A percentile compares a stretch with the other conserved stretches of the same genome.
Conservation (phyloP, 2,888 invertebrate genomes). For the Rotaria macrura region DNA sequence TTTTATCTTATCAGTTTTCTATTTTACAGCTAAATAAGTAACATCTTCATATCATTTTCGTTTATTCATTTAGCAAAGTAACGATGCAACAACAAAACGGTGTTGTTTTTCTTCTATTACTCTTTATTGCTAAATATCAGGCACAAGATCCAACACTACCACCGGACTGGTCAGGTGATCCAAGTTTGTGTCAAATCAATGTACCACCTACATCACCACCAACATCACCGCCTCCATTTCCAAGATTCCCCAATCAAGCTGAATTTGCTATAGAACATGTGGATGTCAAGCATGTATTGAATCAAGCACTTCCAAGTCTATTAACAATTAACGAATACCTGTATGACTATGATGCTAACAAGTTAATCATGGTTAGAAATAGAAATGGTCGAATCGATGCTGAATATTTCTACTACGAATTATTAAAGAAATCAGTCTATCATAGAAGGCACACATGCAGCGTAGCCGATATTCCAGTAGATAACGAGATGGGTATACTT, state of each 20-base stretch:
- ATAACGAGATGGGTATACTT: neutral
- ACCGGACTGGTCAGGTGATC: neutral
- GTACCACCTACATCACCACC: neutral
- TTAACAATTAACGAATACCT: neutral
- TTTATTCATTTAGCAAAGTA: neutral
- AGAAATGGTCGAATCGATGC: neutral
- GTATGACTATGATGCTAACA: neutral
- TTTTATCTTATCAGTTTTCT: neutral
- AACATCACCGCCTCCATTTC: neutral
- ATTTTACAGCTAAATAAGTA: neutral
- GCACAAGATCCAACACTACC: neutral
- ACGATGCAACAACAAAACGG: neutral
- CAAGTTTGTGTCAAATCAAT: neutral
- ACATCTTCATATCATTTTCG: neutral
- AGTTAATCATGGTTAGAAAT: neutral
- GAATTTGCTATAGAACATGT: neutral
- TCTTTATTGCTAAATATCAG: neutral
- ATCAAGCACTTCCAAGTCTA: fast-evolving
- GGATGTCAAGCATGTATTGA: neutral
- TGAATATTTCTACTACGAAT: neutral
- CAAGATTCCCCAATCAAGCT: neutral
- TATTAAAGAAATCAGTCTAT: neutral
- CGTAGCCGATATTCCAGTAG: neutral
- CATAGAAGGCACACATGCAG: neutral
- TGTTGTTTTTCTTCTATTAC: neutral